Conservation (phyloP, 2,888 invertebrate species). For the Drosophila neotestacea region DNA sequence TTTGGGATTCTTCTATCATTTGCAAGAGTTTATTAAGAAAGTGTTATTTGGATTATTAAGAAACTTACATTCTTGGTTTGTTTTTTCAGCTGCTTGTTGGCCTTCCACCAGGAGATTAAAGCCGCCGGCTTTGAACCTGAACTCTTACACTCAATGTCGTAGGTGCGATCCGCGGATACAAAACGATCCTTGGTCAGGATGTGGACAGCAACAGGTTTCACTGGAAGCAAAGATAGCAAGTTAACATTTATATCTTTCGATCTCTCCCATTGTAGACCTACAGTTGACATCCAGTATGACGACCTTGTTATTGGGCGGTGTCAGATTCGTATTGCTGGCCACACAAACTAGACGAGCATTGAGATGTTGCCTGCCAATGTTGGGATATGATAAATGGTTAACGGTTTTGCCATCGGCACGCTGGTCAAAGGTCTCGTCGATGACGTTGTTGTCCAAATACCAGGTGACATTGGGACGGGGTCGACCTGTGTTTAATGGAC, state of each 20-base stretch:
- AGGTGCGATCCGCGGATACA: conserved; percentile 93
- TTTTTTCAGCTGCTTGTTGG: conserved; percentile 91
- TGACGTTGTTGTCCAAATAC: conserved; percentile 93
- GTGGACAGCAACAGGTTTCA: conserved; percentile 93
- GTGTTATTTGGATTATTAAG: background rate
- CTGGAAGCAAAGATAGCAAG: conserved; percentile 86
- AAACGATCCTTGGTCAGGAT: conserved; percentile 93
- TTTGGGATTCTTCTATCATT: too few relatives aligned
- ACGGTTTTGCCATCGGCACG: conserved; percentile 89
- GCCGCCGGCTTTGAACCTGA: conserved; percentile 95
- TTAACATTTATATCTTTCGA: background rate
- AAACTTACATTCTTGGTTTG: conserved; percentile 92
- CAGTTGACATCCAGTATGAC: conserved; percentile 93
- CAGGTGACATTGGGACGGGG: conserved; percentile 93
- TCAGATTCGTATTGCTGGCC: conserved; percentile 94
- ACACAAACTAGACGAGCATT: conserved; percentile 94
- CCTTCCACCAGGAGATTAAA: conserved; percentile 95
- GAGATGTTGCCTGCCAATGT: conserved; percentile 92
- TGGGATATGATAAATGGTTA: conserved; percentile 92
- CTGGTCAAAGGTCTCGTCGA: conserved; percentile 93
- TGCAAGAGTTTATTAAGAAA: too few relatives aligned
- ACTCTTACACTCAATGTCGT: conserved; percentile 94
- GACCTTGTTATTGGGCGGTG: conserved; percentile 91
- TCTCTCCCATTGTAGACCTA: conserved; percentile 86
- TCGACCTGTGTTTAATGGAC: conserved; percentile 86